Conservation (phyloP, 64 coral and sea anemone genomes). For the Montipora efflorescens region DNA sequence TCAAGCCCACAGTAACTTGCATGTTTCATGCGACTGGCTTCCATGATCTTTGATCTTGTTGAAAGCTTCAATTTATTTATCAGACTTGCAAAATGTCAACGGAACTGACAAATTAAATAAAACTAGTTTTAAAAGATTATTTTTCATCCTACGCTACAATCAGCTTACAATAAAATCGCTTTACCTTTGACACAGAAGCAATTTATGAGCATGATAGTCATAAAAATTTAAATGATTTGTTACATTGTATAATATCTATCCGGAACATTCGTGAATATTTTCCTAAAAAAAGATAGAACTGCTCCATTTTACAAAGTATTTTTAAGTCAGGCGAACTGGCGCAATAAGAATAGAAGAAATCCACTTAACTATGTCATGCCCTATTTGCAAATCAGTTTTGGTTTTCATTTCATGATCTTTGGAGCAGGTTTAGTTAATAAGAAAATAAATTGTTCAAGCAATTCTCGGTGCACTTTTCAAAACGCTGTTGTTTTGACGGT, state of each 20-base stretch:
- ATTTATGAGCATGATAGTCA: neutral
- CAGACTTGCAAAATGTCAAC: neutral
- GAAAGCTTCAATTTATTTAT: conserved; percentile 25
- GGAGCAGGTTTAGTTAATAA: neutral
- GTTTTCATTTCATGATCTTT: too few relatives aligned
- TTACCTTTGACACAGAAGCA: too few relatives aligned
- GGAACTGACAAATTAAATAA: neutral
- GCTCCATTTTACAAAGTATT: neutral
- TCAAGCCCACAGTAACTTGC: too few relatives aligned
- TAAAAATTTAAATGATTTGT: neutral
- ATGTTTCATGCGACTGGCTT: neutral
- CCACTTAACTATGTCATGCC: too few relatives aligned
- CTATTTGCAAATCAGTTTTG: too few relatives aligned
- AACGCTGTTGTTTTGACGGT: conserved; percentile 15
- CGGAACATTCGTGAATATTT: conserved; percentile 8
- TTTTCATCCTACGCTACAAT: too few relatives aligned
- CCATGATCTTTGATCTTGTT: conserved; percentile 40
- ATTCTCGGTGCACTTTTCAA: too few relatives aligned
- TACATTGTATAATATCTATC: neutral
- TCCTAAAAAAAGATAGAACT: neutral
- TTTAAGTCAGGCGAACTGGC: too few relatives aligned
- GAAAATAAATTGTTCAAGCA: neutral
- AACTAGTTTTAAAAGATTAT: too few relatives aligned
- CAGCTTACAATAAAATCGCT: too few relatives aligned
- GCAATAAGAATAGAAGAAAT: too few relatives aligned